Base-by-base conservation (phyloP, 2,797 vertebrate species). In the Argyrosomus regius region DNA sequence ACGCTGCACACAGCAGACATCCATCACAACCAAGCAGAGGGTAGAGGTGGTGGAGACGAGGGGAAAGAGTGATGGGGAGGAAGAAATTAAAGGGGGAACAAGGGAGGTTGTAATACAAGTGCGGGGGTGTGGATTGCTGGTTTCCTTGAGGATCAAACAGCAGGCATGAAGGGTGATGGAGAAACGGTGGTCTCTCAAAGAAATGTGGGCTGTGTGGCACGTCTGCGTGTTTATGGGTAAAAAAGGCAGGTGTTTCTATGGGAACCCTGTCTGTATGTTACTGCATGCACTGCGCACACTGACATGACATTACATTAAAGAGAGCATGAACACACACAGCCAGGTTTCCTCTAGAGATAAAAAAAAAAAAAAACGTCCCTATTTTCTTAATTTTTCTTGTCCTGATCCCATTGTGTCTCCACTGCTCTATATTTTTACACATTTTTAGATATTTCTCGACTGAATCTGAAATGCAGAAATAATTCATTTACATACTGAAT, bases 401-500 rank as follows among this genome's bases (percentile, higher is more conserved):
- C 48, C 52, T 62, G 35, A 41, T 49, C 53, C 74, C 7, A 16
- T 39, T 66, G 17, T 41, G 43, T 75, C 63, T 85, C 53, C 50
- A 60, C 31, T 24, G 22, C 62, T 80, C 80, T 67, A 59, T 67
- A 72, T 78, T 66, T 70, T 59, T 61, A 78, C 48, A 63, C 54
- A 66, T 52, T 77, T 87, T 77, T 57, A 64, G 41, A 81, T 80
- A 74, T 73, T 78, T 81, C 77, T 70, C 28, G 7, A 28, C 71
- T 83, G 31, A 83, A 79, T 85, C 74, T 85, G 54, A 87, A 88
- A 83, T 81, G 79, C 75, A 86, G 69, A 85, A 80, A 75, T 77
- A 78, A 88, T 69, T 79, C 10, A 91, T 91, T 91, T 88, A 66
- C 91, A 90, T 88, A 82, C 41, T 73, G 71, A 88, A 87, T 83